These are phyloP conservation scores for Bhutanitis thaidina DNA, from an alignment of 2,888 invertebrate species.

Conservation along the genomic window DNA sequence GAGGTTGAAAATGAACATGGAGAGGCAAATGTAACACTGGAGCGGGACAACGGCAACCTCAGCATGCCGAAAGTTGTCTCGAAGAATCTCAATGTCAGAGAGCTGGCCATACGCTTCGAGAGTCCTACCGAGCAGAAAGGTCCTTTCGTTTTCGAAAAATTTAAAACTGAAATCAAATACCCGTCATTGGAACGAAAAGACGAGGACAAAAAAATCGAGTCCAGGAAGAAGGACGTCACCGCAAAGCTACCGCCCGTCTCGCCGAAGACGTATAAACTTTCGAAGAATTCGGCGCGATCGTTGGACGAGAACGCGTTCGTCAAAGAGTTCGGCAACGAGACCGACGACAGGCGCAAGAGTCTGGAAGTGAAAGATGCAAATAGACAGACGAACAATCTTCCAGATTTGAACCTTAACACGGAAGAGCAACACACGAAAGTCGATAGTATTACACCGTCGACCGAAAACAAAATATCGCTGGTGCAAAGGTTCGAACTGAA, in stretches of 20 bases:
- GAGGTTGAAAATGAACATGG: slow-evolving; percentile 32
- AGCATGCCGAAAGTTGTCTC: slow-evolving; percentile 36
- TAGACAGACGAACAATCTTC: slow-evolving; percentile 77
- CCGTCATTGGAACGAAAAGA: slow-evolving; percentile 55
- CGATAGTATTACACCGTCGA: slow-evolving; percentile 77
- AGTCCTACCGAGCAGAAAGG: slow-evolving; percentile 81
- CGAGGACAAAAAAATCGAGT: slow-evolving; percentile 38
- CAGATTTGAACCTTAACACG: slow-evolving; percentile 64
- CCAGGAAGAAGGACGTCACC: slow-evolving; percentile 41
- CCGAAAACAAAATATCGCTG: slow-evolving; percentile 81
- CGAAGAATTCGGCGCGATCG: slow-evolving; percentile 83
- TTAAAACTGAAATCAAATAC: slow-evolving; percentile 63
- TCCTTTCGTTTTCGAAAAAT: slow-evolving; percentile 78
- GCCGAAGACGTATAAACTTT: slow-evolving; percentile 76
- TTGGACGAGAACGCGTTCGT: slow-evolving; percentile 87
- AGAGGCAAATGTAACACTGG: slow-evolving; percentile 29
- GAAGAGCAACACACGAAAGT: slow-evolving; percentile 44
- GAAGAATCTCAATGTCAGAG: slow-evolving; percentile 78
- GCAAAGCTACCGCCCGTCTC: slow-evolving; percentile 79
- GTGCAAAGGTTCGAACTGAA: slow-evolving; percentile 72
- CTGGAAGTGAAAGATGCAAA: slow-evolving; percentile 82
- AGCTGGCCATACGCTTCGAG: slow-evolving; percentile 82
- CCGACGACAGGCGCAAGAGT: slow-evolving; percentile 77
- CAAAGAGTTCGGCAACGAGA: slow-evolving; percentile 81
- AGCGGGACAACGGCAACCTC: slow-evolving; percentile 59